These are phyloP conservation scores for Drosophila mauritiana DNA, from an alignment of 1,140 invertebrate species.

Conservation along the genomic window DNA sequence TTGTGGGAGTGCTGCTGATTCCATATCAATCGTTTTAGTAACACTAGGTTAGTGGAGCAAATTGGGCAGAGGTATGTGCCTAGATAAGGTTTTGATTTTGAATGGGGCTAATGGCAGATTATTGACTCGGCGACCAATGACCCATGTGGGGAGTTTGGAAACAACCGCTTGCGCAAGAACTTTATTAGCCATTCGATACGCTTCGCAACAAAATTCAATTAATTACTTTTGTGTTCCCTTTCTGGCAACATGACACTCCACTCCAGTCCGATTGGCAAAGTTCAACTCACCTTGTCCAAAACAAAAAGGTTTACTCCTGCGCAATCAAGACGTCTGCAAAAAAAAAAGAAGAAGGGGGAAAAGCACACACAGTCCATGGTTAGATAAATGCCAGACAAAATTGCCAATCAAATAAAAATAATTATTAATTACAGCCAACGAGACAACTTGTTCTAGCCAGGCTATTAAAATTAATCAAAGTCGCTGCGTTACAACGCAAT, in stretches of 20 bases:
- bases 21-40: constrained; percentile 17
- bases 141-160: constrained; percentile 33
- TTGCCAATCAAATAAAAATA: constrained; percentile 39
- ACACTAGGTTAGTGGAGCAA: constrained; percentile 39
- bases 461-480: constrained; percentile 73
- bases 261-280: constrained; percentile 30
- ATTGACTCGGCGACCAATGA: constrained; percentile 41
- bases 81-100: constrained; percentile 21
- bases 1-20: constrained; percentile 9
- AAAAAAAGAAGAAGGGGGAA: constrained; percentile 1
- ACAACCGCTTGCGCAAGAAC: constrained; percentile 45
- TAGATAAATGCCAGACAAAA: constrained; percentile 65
- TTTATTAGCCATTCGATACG: constrained; percentile 58
- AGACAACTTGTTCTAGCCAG: constrained; percentile 45
- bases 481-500: constrained; percentile 62
- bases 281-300: constrained; percentile 71
- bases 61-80: background rate
- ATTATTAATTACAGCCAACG: constrained; percentile 46
- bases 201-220: constrained; percentile 56
- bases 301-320: constrained; percentile 59
- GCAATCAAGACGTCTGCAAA: constrained; percentile 67
- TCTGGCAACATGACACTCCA: constrained; percentile 35
- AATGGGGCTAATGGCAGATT: constrained; percentile 10
- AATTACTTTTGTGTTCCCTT: constrained; percentile 51
- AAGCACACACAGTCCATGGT: constrained; percentile 23